A percentile compares a stretch with the other conserved stretches of the same genome.
phyloP scores from a whole-genome alignment of 2,888 invertebrate genomes.

The Apocheima hispidaria region DNA sequence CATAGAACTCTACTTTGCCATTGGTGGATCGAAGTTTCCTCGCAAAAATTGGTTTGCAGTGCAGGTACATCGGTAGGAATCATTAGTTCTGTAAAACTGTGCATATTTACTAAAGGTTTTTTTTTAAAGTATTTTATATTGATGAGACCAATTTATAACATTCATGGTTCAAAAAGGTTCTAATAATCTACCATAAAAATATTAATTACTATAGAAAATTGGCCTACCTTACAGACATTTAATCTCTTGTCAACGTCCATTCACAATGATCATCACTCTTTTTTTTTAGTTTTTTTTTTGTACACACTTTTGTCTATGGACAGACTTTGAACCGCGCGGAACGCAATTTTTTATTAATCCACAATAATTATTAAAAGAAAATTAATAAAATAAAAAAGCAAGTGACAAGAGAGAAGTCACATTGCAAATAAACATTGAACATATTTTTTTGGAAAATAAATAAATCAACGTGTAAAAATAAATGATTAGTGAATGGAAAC shows the following conservation, averaged over 20 bases:
- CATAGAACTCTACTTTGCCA: too few relatives aligned
- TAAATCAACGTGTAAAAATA: slow-evolving; percentile 27
- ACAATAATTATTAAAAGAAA: slow-evolving; percentile 43
- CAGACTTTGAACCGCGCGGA: slow-evolving; percentile 29
- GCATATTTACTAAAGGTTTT: not conserved
- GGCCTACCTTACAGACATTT: slow-evolving; percentile 86
- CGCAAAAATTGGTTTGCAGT: too few relatives aligned
- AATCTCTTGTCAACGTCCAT: slow-evolving; percentile 74
- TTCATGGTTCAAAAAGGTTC: slow-evolving; percentile 75
- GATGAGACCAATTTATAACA: slow-evolving; percentile 52
- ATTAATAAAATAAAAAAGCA: slow-evolving; percentile 57
- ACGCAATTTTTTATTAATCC: slow-evolving; percentile 23
- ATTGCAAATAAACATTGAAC: slow-evolving; percentile 82
- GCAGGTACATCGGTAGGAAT: too few relatives aligned
- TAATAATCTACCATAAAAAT: slow-evolving; percentile 51
- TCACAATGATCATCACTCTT: slow-evolving; percentile 79
- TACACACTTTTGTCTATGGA: slow-evolving; percentile 50
- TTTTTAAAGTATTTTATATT: not conserved
- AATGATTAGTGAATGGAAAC: slow-evolving; percentile 44
- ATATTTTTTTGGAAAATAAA: slow-evolving; percentile 46
- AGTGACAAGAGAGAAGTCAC: slow-evolving; percentile 79
- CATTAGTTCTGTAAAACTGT: too few relatives aligned
- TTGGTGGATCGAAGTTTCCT: too few relatives aligned
- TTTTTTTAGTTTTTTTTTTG: slow-evolving; percentile 27
- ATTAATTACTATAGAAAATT: slow-evolving; percentile 55